Conservation (phyloP, 2,113 vertebrate species). For the Poecile atricapillus region DNA sequence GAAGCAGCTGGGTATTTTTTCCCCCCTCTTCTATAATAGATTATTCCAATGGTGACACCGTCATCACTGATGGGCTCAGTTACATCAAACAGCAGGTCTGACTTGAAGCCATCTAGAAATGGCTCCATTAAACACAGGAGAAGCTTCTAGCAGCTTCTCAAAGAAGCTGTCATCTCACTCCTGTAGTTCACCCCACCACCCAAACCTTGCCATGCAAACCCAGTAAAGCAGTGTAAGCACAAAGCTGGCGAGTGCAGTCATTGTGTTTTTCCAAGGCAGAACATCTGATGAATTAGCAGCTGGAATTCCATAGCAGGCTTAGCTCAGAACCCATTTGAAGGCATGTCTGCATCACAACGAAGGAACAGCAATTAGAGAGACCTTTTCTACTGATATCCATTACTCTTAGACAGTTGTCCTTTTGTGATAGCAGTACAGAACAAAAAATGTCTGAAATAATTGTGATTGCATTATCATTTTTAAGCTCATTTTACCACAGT, state of each 20-base stretch:
- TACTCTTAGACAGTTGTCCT: neutral
- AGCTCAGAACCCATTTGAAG: neutral
- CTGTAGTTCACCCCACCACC: neutral
- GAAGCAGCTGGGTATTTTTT: neutral
- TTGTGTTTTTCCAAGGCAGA: neutral
- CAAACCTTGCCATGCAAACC: neutral
- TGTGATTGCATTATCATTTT: neutral
- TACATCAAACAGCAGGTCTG: neutral
- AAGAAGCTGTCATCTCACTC: neutral
- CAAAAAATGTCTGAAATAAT: neutral
- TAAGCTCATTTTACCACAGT: neutral
- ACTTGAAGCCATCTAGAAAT: neutral
- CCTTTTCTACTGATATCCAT: neutral
- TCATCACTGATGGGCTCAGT: neutral
- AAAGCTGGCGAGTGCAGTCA: neutral
- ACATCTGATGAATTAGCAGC: neutral
- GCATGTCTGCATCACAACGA: neutral
- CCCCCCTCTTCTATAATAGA: rapidly evolving
- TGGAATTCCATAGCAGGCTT: neutral
- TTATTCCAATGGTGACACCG: neutral
- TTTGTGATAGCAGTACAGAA: neutral
- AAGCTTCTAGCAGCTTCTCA: neutral
- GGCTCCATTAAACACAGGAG: neutral
- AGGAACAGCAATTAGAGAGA: neutral
- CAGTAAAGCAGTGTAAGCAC: neutral